Evolutionary conservation across 2,113 vertebrate genomes (phyloP), one percentile per base, ranked within the genome.

Genomic region (Xerus inauris): DNA sequence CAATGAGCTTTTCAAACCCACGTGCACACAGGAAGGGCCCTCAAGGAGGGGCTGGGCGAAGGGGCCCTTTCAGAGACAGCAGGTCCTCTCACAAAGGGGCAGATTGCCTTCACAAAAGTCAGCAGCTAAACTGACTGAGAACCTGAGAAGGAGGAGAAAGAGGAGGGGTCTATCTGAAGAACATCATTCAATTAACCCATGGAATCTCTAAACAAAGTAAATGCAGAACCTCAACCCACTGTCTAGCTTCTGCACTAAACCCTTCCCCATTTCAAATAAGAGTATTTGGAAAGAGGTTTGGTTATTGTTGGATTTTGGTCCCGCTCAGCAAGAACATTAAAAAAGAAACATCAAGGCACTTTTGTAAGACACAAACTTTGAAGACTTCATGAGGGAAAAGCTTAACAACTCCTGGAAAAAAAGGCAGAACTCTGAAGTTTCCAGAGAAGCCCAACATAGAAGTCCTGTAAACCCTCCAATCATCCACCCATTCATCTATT

Each of bases 1-100:
- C 98, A 98, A 94, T 96, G 97, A 90, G 98, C 96, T 96, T 91
- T 87, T 89, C 94, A 96, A 93, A 94, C 80, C 92, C 91, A 65
- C 54, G 89, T 82, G 94, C 57, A 20, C 75, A 57, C 20, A 62
- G 3, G 12, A 57, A 85, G 92, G 89, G 73, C 85, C 85, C 59
- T 95, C 77, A 71, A 89, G 95, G 91, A 97, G 94, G 87, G 86
- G 83, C 77, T 82, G 72, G 69, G 85, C 67, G n/a, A 51, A n/a
- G 89, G 87, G 42, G 84, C 67, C 86, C 94, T 96, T 95, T 94
- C 89, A 42, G 45, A 72, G 92, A 88, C 84, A 73, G 93, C 86
- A 93, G 87, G 92, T 97, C 87, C 85, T 87, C 62, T 92, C 86
- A 95, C 93, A 95, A 85, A 96, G n/a, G 89, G 97, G 86, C 89